Evolutionary conservation across 2,888 invertebrate genomes (phyloP), one percentile per base, ranked within the genome.

Genomic region (Agriotes lineatus): DNA sequence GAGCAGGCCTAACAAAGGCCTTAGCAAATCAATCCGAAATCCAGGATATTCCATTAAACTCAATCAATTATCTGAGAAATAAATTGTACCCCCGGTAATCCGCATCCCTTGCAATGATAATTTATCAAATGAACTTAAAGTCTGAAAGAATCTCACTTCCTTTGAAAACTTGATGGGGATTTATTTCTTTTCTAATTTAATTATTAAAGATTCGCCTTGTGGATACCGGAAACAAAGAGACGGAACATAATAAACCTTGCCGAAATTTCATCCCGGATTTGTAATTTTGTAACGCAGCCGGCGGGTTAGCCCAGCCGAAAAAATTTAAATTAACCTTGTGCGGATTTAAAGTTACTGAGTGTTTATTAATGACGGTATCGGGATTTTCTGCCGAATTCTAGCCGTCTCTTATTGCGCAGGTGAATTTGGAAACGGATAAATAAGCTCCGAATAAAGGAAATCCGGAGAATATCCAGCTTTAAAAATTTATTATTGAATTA

Each of bases 61-160:
- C 58, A 44, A 58, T 58, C 58, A 58, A 58, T 58, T 58, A 58
- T 44, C 58, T 19, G 12, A 20, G 58, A 42, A 56, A 44, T 44
- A 58, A 58, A 58, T 58, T 58, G 58, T 58, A 44, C 25, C 44
- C 39, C 18, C 14, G 25, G 39, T 58, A 58, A 58, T 58, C 44
- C 19, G 58, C 22, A 58, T 58, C 44, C 58, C 18, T 58, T 58
- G 16, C 42, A 58, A 58, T 42, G 58, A 58, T 44, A 58, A 58
- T 58, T 58, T 39, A 58, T 58, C 58, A 58, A 58, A 58, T 44
- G 44, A 58, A 58, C 58, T 58, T 58, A 58, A 58, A 58, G 58
- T 44, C 58, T 44, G 30, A 58, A 58, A 58, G 44, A 58, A 58
- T 42, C 10, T 25, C n/a, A 56, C 56, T n/a, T 58, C 12, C 58